phyloP scores from a whole-genome alignment of 2,113 vertebrate species.

The Gallinago undulata region DNA sequence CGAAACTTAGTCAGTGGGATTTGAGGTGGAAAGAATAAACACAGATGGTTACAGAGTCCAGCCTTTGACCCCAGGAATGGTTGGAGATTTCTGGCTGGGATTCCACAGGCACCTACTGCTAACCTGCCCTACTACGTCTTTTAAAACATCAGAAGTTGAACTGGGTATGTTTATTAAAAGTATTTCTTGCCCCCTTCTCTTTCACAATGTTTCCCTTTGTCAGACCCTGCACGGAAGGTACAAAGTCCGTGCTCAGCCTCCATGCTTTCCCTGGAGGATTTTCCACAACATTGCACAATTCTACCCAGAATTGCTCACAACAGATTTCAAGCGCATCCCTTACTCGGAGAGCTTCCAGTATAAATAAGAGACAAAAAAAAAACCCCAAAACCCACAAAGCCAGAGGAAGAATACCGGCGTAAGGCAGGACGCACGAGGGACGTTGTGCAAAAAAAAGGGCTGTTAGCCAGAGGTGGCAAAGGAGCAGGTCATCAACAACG shows the following conservation, averaged over 20 bases:
- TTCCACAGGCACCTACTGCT: not conserved
- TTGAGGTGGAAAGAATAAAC: not conserved
- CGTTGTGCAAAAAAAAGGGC: not conserved
- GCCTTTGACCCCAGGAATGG: not conserved
- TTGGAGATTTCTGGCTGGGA: not conserved
- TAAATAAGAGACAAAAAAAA: not conserved
- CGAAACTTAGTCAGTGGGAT: not conserved
- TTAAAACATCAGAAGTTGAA: not conserved
- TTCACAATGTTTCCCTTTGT: not conserved
- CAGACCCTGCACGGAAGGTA: not conserved
- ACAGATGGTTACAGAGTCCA: not conserved
- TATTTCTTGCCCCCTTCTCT: not conserved
- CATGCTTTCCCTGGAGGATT: not conserved
- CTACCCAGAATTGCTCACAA: not conserved
- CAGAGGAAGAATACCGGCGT: not conserved
- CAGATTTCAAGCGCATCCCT: not conserved
- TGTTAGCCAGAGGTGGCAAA: not conserved
- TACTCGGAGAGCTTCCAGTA: not conserved
- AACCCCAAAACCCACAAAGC: not conserved
- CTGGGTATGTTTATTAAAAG: not conserved
- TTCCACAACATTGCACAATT: not conserved
- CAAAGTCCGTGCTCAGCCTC: not conserved
- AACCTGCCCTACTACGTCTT: not conserved
- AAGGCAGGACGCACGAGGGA: not conserved
- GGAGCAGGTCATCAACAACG: constrained; percentile 3